A percentile compares a stretch with the other conserved stretches of the same genome.
phyloP scores from a whole-genome alignment of 2,797 vertebrate genomes.

The Sebastes hubbsi region DNA sequence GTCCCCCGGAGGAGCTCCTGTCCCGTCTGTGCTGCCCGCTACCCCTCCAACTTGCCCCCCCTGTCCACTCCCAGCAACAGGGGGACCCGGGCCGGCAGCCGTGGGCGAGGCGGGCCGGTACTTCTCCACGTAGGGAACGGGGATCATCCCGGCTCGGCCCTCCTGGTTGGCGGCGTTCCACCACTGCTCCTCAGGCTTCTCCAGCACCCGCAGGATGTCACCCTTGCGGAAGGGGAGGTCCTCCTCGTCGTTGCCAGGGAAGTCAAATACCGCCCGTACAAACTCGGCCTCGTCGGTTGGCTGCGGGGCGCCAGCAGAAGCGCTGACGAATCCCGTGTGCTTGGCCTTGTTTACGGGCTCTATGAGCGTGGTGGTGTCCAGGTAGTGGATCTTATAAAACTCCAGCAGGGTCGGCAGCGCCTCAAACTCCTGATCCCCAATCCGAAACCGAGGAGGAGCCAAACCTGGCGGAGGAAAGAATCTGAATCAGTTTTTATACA shows the following conservation, averaged over 20 bases:
- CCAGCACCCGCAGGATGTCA: constrained; percentile 93
- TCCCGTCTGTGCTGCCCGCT: constrained; percentile 85
- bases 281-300: constrained; percentile 90
- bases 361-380: constrained; percentile 99
- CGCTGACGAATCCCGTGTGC: constrained; percentile 80
- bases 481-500: too few relatives aligned
- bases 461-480: constrained; percentile 79
- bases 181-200: constrained; percentile 99
- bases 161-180: constrained; percentile 96
- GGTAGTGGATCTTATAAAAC: constrained; percentile 99
- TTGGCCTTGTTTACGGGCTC: constrained; percentile 91
- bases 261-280: constrained; percentile 97
- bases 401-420: constrained; percentile 94
- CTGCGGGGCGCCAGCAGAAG: constrained; percentile 71
- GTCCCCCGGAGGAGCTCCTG: constrained; percentile 84
- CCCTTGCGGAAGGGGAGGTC: constrained; percentile 97
- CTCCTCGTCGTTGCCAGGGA: constrained; percentile 96
- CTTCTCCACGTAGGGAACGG: constrained; percentile 97
- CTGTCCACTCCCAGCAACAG: constrained; percentile 80
- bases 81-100: constrained; percentile 84
- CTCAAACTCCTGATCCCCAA: constrained; percentile 98
- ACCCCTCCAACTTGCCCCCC: constrained; percentile 48
- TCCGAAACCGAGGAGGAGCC: constrained; percentile 89
- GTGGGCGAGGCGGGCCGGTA: constrained; percentile 91
- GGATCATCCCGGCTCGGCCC: constrained; percentile 96